Evolutionary conservation across 1,140 invertebrate species (phyloP).

Genomic region (Nymphalis io): DNA sequence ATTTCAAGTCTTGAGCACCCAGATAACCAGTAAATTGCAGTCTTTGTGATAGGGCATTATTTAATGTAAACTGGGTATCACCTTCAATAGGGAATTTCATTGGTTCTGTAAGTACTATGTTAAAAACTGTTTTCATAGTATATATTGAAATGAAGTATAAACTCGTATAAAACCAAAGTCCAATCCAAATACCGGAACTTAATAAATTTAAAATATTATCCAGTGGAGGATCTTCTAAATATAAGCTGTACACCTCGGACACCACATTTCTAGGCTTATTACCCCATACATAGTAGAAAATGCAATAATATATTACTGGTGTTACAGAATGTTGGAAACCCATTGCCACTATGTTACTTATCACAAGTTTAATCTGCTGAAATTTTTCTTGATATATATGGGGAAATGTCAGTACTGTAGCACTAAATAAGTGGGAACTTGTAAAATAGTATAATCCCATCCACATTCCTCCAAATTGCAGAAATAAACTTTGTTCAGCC

Average conservation of each 20-base stretch:
- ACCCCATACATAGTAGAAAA: slow-evolving; percentile 83
- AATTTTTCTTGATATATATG: slow-evolving; percentile 85
- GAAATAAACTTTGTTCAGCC: slow-evolving; percentile 78
- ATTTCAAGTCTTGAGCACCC: slow-evolving; percentile 85
- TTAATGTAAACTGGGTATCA: slow-evolving; percentile 61
- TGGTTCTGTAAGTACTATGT: slow-evolving; percentile 86
- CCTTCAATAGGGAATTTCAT: slow-evolving; percentile 82
- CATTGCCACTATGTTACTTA: slow-evolving; percentile 80
- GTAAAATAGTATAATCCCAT: slow-evolving; percentile 86
- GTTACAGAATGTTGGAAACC: slow-evolving; percentile 82
- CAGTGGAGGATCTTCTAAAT: slow-evolving; percentile 79
- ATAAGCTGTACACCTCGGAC: slow-evolving; percentile 74
- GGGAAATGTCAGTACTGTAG: slow-evolving; percentile 83
- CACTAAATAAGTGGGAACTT: slow-evolving; percentile 79
- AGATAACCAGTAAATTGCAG: slow-evolving; percentile 85
- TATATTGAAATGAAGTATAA: slow-evolving; percentile 85
- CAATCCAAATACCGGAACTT: slow-evolving; percentile 81
- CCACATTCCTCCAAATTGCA: slow-evolving; percentile 85
- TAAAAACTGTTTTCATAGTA: slow-evolving; percentile 85
- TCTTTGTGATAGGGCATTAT: slow-evolving; percentile 82
- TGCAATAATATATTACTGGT: slow-evolving; percentile 83
- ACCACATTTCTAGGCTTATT: slow-evolving; percentile 69
- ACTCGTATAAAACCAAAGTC: slow-evolving; percentile 85
- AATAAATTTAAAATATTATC: slow-evolving; percentile 80
- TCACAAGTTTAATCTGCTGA: slow-evolving; percentile 82